Evolutionary conservation across 1,140 invertebrate species (phyloP).

Genomic region (Drosophila equinoxialis): DNA sequence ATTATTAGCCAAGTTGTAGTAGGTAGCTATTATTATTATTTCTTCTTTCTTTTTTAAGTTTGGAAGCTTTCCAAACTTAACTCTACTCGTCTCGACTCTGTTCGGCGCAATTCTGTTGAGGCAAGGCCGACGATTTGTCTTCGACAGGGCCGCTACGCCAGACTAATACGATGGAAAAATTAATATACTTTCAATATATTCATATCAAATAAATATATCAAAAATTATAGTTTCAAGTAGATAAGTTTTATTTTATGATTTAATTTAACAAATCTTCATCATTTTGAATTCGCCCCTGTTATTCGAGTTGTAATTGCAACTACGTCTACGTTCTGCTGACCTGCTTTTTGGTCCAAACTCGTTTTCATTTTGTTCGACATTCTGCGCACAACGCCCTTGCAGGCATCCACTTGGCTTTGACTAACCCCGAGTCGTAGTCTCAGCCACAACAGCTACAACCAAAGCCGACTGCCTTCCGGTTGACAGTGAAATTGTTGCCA

Average conservation of each 20-base stretch:
- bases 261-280: neutral
- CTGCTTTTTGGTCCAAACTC: conserved; percentile 65
- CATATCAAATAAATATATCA: no score
- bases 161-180: neutral
- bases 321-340: conserved; percentile 68
- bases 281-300: neutral
- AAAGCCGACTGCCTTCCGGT: conserved; percentile 34
- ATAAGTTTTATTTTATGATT: no score
- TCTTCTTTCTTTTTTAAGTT: neutral
- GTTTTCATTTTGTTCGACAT: conserved; percentile 72
- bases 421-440: neutral
- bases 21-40: conserved; percentile 9
- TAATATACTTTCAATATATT: no score
- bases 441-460: neutral
- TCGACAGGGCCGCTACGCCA: conserved; percentile 26
- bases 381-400: conserved; percentile 69
- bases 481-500: conserved; percentile 74
- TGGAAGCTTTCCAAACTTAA: conserved; percentile 38
- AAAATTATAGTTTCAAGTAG: no score
- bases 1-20: conserved; percentile 50
- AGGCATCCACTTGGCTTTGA: conserved; percentile 43
- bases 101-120: conserved; percentile 12
- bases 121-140: conserved; percentile 65
- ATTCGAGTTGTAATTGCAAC: conserved; percentile 26
- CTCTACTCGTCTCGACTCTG: no score